Conservation (phyloP, 2,888 invertebrate species). For the Neocrepidodera transversa region DNA sequence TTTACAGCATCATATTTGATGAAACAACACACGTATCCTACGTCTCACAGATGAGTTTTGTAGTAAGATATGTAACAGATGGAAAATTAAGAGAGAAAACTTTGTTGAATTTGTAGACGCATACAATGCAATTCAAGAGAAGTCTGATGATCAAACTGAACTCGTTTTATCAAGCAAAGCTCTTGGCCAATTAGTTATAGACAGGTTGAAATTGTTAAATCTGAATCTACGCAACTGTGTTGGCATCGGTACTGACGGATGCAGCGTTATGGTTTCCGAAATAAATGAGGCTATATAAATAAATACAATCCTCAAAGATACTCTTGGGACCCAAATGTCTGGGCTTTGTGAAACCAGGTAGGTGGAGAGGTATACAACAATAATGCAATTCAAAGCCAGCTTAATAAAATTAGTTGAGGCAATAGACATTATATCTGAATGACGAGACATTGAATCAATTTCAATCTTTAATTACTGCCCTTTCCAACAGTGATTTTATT, state of each 20-base stretch:
- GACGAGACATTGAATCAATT: neutral
- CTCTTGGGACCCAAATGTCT: neutral
- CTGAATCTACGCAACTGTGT: too few relatives aligned
- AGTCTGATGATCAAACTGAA: neutral
- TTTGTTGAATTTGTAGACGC: neutral
- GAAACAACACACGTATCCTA: too few relatives aligned
- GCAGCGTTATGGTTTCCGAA: neutral
- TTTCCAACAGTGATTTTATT: too few relatives aligned
- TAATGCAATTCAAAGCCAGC: neutral
- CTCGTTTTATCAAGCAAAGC: neutral
- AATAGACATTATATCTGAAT: neutral
- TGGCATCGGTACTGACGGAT: neutral
- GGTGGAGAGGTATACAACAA: neutral
- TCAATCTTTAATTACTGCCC: neutral
- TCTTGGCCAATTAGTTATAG: neutral
- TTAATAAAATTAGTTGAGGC: neutral
- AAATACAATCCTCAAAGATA: neutral
- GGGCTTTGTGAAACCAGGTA: neutral
- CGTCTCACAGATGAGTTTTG: too few relatives aligned
- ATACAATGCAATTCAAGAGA: too few relatives aligned
- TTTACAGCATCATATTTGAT: too few relatives aligned
- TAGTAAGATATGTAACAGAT: neutral
- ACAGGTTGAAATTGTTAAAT: neutral
- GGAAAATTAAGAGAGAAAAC: neutral
- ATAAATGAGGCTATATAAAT: neutral